A percentile compares a stretch with the other conserved stretches of the same genome.
Conservation (phyloP, 2,113 vertebrate genomes). For the Microtus pennsylvanicus region DNA sequence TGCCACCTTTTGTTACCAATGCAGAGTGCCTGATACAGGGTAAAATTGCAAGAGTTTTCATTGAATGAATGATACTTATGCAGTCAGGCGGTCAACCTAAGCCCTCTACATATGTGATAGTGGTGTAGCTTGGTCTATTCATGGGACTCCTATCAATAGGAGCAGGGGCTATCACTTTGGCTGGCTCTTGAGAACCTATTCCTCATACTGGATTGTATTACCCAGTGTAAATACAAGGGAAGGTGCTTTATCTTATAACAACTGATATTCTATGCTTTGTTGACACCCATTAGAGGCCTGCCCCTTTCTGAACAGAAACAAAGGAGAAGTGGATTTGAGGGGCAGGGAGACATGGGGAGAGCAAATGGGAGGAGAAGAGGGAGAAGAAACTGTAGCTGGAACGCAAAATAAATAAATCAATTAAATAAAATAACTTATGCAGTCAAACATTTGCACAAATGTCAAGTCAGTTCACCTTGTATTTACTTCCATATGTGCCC, state of each 20-base stretch:
- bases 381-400: neutral
- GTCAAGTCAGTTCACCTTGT: neutral
- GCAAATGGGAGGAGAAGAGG: neutral
- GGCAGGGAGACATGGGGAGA: neutral
- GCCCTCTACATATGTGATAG: neutral
- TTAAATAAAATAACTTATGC: neutral
- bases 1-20: neutral
- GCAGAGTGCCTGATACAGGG: neutral
- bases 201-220: neutral
- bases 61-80: conserved; percentile 4
- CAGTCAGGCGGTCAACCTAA: neutral
- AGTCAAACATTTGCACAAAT: neutral
- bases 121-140: neutral
- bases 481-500: conserved; percentile 25
- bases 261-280: neutral
- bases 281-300: neutral
- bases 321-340: neutral
- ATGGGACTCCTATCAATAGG: neutral
- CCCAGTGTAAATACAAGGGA: neutral
- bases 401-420: neutral
- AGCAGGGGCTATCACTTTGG: neutral
- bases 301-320: no score
- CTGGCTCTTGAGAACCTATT: neutral
- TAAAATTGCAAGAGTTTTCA: neutral
- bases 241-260: neutral